These are phyloP conservation scores for Numenius arquata DNA, from an alignment of 2,113 vertebrate species.

Conservation along the genomic window DNA sequence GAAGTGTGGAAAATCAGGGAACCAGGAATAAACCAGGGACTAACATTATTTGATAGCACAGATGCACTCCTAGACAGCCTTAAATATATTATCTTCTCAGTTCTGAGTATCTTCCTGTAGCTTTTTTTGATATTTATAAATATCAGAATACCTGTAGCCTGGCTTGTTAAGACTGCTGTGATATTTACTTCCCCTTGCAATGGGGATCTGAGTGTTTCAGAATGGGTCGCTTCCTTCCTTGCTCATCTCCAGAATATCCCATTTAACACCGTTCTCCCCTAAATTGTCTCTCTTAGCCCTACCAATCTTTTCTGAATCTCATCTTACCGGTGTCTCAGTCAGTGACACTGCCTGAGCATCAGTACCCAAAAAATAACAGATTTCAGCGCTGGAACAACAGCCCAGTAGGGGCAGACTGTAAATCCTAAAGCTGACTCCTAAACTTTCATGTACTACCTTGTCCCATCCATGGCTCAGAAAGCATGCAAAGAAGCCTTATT, in stretches of 20 bases:
- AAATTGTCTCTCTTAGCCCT: not conserved
- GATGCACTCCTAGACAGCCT: not conserved
- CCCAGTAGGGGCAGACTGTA: fast-evolving
- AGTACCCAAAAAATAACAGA: not conserved
- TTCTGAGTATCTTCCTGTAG: not conserved
- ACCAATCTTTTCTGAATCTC: not conserved
- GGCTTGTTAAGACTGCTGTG: not conserved
- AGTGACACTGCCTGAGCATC: not conserved
- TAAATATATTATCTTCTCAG: not conserved
- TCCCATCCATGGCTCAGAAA: not conserved
- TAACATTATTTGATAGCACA: not conserved
- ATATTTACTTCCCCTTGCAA: not conserved
- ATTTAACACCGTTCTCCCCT: not conserved
- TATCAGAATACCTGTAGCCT: not conserved
- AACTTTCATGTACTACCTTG: not conserved
- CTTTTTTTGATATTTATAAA: not conserved
- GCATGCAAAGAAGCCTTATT: not conserved
- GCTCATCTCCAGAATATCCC: not conserved
- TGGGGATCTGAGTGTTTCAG: not conserved
- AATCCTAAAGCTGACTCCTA: not conserved
- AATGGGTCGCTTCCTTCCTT: not conserved
- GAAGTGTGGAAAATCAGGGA: not conserved
- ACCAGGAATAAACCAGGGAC: not conserved
- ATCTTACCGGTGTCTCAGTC: not conserved
- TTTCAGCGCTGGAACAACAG: not conserved